phyloP scores from a whole-genome alignment of 2,888 invertebrate genomes.

The Drosophila ustulata region DNA sequence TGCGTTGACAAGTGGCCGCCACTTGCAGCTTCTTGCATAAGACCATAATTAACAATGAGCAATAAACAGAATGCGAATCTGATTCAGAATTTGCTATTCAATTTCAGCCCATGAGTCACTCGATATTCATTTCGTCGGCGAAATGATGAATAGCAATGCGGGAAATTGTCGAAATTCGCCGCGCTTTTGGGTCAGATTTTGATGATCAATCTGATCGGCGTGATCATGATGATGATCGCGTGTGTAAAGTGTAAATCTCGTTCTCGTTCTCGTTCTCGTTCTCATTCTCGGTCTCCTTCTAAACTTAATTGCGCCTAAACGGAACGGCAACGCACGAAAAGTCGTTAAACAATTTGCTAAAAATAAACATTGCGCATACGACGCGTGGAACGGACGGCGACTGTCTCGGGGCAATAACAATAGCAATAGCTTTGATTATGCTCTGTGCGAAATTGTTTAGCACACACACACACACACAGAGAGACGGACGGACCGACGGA shows the following conservation, averaged over 20 bases:
- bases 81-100: conserved; percentile 9
- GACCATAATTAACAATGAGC: conserved; percentile 4
- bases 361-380: conserved; percentile 78
- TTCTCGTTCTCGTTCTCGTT: conserved; percentile 7
- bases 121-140: conserved; percentile 2
- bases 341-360: conserved; percentile 75
- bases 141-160: background rate
- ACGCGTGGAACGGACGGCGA: conserved; percentile 40
- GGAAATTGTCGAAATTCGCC: conserved; percentile 2
- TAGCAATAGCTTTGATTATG: conserved; percentile 67
- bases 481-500: background rate
- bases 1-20: conserved; percentile 61
- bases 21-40: conserved; percentile 62
- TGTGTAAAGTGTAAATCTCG: conserved; percentile 10
- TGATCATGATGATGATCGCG: conserved; percentile 9
- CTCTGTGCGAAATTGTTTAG: conserved; percentile 53
- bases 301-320: conserved; percentile 66
- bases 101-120: conserved; percentile 21
- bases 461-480: conserved; percentile 26
- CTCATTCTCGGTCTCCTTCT: no score
- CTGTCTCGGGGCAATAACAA: conserved; percentile 3
- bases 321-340: conserved; percentile 21
- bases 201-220: background rate
- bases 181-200: conserved; percentile 24
- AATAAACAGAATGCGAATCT: conserved; percentile 9